A percentile compares a stretch with the other conserved stretches of the same genome.
phyloP scores from a whole-genome alignment of 2,797 vertebrate genomes.

The Phataginus tetradactyla region DNA sequence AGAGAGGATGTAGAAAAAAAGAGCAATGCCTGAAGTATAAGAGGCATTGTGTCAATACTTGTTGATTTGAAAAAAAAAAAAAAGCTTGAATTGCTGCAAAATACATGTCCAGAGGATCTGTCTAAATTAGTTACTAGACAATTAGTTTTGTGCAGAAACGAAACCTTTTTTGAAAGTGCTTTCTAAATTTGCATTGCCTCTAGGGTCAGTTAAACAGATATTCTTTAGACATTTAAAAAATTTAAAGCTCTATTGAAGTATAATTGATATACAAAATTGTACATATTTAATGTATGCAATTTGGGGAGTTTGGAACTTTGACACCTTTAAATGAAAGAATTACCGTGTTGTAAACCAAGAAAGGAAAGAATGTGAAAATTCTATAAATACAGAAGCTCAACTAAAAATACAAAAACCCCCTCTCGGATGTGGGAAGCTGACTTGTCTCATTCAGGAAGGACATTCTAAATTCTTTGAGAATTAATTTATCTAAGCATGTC shows the following conservation, averaged over 20 bases:
- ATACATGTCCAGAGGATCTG: neutral
- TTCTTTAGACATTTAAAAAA: conserved; percentile 71
- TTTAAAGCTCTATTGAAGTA: neutral
- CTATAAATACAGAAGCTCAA: conserved; percentile 80
- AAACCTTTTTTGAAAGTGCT: conserved; percentile 72
- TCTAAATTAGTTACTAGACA: conserved; percentile 70
- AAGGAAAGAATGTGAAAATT: conserved; percentile 84
- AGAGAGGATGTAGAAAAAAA: neutral
- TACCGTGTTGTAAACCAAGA: conserved; percentile 78
- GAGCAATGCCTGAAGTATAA: neutral
- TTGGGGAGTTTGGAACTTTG: conserved; percentile 49
- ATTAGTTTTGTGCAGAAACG: conserved; percentile 81
- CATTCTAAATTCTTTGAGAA: conserved; percentile 77
- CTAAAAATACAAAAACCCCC: conserved; percentile 75
- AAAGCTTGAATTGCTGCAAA: conserved; percentile 51
- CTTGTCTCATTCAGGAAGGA: conserved; percentile 73
- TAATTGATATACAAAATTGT: neutral
- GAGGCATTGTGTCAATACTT: neutral
- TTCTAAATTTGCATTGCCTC: conserved; percentile 81
- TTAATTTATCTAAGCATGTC: conserved; percentile 80
- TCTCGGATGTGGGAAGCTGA: conserved; percentile 81
- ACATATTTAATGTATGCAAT: neutral
- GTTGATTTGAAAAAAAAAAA: conserved; percentile 18
- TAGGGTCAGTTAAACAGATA: conserved; percentile 81
- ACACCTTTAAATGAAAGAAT: conserved; percentile 79